These are phyloP conservation scores for Agelaius phoeniceus DNA, from an alignment of 2,113 vertebrate species.

Conservation along the genomic window DNA sequence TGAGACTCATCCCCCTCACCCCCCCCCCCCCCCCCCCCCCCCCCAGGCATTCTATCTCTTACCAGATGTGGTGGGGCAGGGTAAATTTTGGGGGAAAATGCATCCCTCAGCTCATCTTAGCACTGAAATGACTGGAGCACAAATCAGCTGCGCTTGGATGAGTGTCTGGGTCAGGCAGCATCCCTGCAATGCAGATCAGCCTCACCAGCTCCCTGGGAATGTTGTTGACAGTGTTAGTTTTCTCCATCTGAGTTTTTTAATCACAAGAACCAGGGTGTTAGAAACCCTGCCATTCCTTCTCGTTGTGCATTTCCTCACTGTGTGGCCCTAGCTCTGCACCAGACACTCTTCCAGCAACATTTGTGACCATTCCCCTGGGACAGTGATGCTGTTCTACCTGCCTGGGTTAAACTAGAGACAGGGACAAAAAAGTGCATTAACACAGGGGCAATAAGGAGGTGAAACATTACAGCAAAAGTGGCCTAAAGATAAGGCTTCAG, in stretches of 20 bases:
- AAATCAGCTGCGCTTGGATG: background rate
- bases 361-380: background rate
- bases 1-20: fast-evolving
- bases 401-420: background rate
- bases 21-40: too few relatives aligned
- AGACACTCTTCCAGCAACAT: background rate
- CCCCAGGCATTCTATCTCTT: background rate
- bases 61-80: background rate
- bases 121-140: background rate
- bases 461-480: fast-evolving
- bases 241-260: background rate
- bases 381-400: background rate
- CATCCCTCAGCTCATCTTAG: background rate
- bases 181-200: constrained; percentile 1
- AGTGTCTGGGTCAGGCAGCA: background rate
- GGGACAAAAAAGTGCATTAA: background rate
- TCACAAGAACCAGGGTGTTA: background rate
- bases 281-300: background rate
- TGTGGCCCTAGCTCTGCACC: fast-evolving
- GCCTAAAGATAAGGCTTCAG: background rate
- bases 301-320: background rate
- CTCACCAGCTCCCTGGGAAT: background rate
- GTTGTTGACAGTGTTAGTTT: background rate
- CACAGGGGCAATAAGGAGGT: background rate
- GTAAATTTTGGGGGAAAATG: background rate